A percentile compares a stretch with the other conserved stretches of the same genome.
Conservation (phyloP, 2,888 invertebrate species). For the Nephrotoma guestfalica region DNA sequence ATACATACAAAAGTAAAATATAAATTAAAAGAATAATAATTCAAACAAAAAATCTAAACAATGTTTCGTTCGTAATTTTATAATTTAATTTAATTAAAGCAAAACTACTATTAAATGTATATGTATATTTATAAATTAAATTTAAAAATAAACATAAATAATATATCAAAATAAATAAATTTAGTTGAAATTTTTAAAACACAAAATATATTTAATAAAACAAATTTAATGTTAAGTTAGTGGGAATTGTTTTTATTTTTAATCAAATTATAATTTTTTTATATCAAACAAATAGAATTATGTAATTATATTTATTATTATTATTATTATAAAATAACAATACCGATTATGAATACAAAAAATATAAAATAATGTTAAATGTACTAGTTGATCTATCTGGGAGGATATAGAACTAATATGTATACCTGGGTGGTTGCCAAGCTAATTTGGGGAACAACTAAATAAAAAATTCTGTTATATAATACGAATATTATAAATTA, state of each 20-base stretch:
- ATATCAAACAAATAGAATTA: neutral
- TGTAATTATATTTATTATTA: neutral
- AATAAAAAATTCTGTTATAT: neutral
- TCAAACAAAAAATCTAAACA: neutral
- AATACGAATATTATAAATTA: neutral
- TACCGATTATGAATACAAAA: neutral
- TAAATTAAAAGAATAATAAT: neutral
- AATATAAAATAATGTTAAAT: neutral
- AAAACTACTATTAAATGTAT: neutral
- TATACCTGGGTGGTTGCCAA: neutral
- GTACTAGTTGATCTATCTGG: neutral
- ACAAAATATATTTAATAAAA: neutral
- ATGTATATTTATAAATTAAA: neutral
- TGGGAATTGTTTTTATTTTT: neutral
- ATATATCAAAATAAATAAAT: neutral
- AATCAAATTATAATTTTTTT: neutral
- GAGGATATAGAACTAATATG: neutral
- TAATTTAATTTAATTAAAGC: neutral
- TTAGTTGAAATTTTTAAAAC: neutral
- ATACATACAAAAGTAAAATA: neutral
- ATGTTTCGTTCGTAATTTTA: neutral
- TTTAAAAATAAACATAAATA: neutral
- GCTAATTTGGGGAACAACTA: neutral
- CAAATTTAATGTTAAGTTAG: neutral
- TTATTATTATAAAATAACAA: neutral